phyloP scores from a whole-genome alignment of 2,113 vertebrate species.

The Mormyrus lacerda region DNA sequence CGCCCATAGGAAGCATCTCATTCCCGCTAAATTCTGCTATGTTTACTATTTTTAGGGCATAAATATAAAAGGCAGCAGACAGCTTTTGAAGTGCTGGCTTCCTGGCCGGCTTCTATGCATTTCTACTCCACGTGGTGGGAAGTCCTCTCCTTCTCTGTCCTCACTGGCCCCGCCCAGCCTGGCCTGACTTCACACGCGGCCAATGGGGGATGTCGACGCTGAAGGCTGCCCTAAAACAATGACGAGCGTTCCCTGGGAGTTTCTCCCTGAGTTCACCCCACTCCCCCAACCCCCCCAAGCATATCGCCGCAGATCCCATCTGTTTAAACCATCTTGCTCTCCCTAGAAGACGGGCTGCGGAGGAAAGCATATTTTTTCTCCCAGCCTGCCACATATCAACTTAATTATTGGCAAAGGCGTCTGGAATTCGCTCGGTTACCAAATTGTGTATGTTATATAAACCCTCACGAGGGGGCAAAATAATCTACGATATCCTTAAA shows the following conservation, averaged over 20 bases:
- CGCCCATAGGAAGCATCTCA: background rate
- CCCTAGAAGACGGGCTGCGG: background rate
- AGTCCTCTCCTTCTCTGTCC: background rate
- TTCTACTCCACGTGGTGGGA: background rate
- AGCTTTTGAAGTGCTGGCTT: background rate
- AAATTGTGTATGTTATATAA: slow-evolving; percentile 8
- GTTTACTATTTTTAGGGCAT: background rate
- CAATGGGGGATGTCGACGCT: background rate
- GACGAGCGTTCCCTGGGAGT: background rate
- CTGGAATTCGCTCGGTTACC: slow-evolving; percentile 2
- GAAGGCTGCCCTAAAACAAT: background rate
- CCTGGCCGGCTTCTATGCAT: background rate
- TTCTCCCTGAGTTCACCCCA: background rate
- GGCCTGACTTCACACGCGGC: background rate
- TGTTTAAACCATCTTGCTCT: slow-evolving; percentile 9
- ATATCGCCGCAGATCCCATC: background rate
- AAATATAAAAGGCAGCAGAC: background rate
- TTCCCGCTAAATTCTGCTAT: background rate
- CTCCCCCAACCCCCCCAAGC: background rate
- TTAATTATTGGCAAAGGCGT: background rate
- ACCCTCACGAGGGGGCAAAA: background rate
- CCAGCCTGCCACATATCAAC: slow-evolving; percentile 11
- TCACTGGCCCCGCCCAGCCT: background rate
- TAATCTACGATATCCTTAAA: slow-evolving; percentile 11
- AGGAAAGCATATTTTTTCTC: background rate